Conservation (phyloP, 2,888 invertebrate species). For the Dioctria linearis region DNA sequence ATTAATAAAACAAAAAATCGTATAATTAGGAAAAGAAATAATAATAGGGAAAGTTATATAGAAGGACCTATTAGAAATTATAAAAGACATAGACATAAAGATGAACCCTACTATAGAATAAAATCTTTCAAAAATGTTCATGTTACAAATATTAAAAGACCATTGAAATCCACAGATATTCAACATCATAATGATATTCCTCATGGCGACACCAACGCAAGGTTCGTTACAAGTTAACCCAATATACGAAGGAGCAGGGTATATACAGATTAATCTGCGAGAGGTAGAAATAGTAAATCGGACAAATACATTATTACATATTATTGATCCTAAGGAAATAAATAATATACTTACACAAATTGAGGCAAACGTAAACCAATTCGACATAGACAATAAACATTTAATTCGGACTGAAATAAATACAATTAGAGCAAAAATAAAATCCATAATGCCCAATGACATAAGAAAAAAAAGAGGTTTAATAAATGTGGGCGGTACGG, state of each 20-base stretch:
- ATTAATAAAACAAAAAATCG: slow-evolving; percentile 51
- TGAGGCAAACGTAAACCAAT: slow-evolving; percentile 12
- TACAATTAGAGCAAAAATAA: slow-evolving; percentile 55
- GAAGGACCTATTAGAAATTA: slow-evolving; percentile 53
- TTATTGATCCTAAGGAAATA: neutral
- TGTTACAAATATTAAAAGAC: neutral
- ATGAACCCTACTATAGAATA: slow-evolving; percentile 8
- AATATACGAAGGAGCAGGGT: neutral
- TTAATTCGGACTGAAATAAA: slow-evolving; percentile 44
- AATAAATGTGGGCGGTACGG: slow-evolving; percentile 55
- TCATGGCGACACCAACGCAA: neutral
- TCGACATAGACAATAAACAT: slow-evolving; percentile 50
- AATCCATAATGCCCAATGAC: slow-evolving; percentile 48
- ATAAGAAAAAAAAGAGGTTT: slow-evolving; percentile 54
- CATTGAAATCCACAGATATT: neutral
- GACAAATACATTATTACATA: neutral
- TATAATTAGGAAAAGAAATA: slow-evolving; percentile 32
- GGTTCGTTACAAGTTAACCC: slow-evolving; percentile 3
- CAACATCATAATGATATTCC: neutral
- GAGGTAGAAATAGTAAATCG: slow-evolving; percentile 12
- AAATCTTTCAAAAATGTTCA: neutral
- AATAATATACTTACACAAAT: slow-evolving; percentile 1
- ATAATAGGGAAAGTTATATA: slow-evolving; percentile 36
- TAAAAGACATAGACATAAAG: slow-evolving; percentile 52
- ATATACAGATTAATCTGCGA: slow-evolving; percentile 12